A percentile compares a stretch with the other conserved stretches of the same genome.
Conservation (phyloP, 2,113 vertebrate genomes). For the Ellobius talpinus region DNA sequence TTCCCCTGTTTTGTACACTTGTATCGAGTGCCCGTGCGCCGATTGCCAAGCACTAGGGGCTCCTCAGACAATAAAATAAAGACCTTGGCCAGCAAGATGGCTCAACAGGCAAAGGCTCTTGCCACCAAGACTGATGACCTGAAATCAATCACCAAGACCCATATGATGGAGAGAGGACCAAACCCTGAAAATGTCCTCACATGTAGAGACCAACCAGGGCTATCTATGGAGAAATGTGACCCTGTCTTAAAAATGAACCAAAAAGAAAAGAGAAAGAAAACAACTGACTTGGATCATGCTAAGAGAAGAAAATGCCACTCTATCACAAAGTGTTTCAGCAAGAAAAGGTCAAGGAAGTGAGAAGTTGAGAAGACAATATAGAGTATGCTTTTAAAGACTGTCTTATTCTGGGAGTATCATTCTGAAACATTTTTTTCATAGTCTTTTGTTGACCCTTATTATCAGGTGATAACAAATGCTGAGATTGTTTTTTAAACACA, state of each 20-base stretch:
- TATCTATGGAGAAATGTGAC: not conserved
- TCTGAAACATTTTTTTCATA: not conserved
- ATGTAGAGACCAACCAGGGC: no score
- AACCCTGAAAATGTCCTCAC: no score
- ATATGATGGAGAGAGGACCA: not conserved
- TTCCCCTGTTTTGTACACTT: not conserved
- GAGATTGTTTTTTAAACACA: not conserved
- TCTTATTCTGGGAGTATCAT: not conserved
- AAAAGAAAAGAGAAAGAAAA: not conserved
- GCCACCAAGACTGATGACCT: not conserved
- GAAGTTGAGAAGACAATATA: not conserved
- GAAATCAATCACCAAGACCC: not conserved
- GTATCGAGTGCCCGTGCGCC: not conserved
- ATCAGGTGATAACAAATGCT: not conserved
- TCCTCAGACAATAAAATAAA: not conserved
- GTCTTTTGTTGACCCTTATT: not conserved
- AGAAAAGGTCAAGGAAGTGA: not conserved
- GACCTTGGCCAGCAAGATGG: not conserved
- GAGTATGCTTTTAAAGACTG: not conserved
- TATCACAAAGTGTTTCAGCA: not conserved
- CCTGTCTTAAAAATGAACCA: not conserved
- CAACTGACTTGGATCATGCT: not conserved
- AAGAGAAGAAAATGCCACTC: no score
- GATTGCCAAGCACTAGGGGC: not conserved
- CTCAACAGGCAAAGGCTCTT: not conserved